phyloP scores from a whole-genome alignment of 2,797 vertebrate species.

The Pseudotriccus pelzelni region DNA sequence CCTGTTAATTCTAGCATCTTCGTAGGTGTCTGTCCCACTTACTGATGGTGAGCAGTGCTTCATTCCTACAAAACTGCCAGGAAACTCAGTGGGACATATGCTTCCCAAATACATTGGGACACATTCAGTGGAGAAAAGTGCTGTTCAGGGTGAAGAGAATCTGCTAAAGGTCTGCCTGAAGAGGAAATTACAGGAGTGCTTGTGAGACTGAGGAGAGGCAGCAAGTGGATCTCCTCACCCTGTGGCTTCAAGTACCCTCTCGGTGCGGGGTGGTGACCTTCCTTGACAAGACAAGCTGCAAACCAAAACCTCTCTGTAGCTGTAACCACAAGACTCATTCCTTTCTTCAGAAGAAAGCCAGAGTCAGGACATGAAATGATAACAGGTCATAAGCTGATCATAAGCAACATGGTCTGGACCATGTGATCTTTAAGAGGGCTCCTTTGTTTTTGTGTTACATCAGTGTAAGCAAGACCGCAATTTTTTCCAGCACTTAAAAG shows the following conservation, averaged over 20 bases:
- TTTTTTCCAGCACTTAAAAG: not conserved
- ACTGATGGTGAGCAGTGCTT: not conserved
- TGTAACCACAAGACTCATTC: slow-evolving; percentile 24
- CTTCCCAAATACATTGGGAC: not conserved
- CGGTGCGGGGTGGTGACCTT: not conserved
- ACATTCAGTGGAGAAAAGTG: not conserved
- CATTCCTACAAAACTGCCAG: not conserved
- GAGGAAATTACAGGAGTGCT: not conserved
- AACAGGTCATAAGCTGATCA: slow-evolving; percentile 60
- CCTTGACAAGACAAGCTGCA: not conserved
- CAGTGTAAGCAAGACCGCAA: not conserved
- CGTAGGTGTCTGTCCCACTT: not conserved
- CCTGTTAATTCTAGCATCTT: not conserved
- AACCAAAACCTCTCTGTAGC: not conserved
- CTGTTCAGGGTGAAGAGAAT: not conserved
- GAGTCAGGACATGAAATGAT: not conserved
- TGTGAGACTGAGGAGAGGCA: not conserved
- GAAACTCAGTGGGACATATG: not conserved
- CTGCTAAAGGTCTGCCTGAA: not conserved
- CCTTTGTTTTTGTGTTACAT: slow-evolving; percentile 15
- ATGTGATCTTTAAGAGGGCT: slow-evolving; percentile 54
- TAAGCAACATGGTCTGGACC: slow-evolving; percentile 51
- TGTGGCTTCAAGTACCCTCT: not conserved
- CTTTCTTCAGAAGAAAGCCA: not conserved
- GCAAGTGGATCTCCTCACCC: not conserved